These are phyloP conservation scores for Sebastes diploproa DNA, from an alignment of 2,797 vertebrate species.

Conservation along the genomic window DNA sequence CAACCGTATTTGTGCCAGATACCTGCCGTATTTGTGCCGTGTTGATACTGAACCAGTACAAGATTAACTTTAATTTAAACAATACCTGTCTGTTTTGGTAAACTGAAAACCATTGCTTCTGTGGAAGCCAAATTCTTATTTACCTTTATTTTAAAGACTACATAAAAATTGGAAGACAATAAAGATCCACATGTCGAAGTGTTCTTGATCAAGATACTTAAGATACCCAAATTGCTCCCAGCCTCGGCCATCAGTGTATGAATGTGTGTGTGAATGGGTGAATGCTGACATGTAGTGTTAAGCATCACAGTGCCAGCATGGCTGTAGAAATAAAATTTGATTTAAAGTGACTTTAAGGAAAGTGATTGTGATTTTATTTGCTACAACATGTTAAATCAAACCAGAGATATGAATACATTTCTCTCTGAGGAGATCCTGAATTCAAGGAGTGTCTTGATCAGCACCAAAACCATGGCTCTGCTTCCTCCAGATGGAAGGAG, in stretches of 20 bases:
- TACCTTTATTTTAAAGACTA: no score
- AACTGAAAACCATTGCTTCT: no score
- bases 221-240: no score
- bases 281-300: not conserved
- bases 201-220: no score
- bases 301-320: not conserved
- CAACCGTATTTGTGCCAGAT: no score
- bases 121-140: no score
- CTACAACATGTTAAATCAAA: not conserved
- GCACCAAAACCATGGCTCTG: not conserved
- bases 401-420: conserved; percentile 4
- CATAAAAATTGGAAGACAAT: no score
- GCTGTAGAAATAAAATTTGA: not conserved
- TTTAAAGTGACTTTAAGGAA: not conserved
- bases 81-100: no score
- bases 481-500: conserved; percentile 66
- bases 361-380: not conserved
- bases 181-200: no score
- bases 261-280: not conserved
- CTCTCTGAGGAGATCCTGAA: conserved; percentile 4
- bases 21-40: no score
- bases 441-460: not conserved
- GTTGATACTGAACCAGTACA: no score
- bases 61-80: no score
- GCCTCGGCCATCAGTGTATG: not conserved